These are phyloP conservation scores for Chironomus tentans DNA, from an alignment of 2,888 invertebrate species.

Conservation along the genomic window DNA sequence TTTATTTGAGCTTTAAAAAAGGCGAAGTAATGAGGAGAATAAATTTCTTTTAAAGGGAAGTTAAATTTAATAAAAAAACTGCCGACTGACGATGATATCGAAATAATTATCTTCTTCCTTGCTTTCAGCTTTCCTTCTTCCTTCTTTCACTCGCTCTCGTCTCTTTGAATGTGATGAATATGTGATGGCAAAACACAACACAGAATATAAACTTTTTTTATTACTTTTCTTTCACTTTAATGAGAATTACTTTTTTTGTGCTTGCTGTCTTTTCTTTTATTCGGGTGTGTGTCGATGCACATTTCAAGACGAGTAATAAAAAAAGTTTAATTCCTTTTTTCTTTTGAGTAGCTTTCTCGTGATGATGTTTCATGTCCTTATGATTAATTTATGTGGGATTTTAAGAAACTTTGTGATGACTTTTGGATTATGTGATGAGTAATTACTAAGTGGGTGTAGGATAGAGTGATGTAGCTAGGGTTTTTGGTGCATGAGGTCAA, in stretches of 20 bases:
- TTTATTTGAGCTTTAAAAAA: constrained; percentile 5
- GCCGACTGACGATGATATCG: constrained; percentile 20
- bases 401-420: no score
- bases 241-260: neutral
- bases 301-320: neutral
- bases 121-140: constrained; percentile 2
- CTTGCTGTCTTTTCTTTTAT: no score
- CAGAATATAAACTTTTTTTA: neutral
- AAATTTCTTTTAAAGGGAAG: neutral
- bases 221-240: constrained; percentile 17
- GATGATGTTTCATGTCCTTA: no score
- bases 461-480: no score
- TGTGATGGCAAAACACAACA: neutral
- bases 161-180: neutral
- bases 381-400: no score
- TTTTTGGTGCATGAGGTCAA: no score
- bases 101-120: constrained; percentile 19
- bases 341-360: no score
- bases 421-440: no score
- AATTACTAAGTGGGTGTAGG: no score
- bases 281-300: no score
- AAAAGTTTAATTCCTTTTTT: neutral
- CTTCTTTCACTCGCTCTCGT: neutral
- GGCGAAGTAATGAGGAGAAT: neutral
- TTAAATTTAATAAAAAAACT: constrained; percentile 25